Evolutionary conservation across 1,140 invertebrate species (phyloP).

Genomic region (Penaeus indicus): DNA sequence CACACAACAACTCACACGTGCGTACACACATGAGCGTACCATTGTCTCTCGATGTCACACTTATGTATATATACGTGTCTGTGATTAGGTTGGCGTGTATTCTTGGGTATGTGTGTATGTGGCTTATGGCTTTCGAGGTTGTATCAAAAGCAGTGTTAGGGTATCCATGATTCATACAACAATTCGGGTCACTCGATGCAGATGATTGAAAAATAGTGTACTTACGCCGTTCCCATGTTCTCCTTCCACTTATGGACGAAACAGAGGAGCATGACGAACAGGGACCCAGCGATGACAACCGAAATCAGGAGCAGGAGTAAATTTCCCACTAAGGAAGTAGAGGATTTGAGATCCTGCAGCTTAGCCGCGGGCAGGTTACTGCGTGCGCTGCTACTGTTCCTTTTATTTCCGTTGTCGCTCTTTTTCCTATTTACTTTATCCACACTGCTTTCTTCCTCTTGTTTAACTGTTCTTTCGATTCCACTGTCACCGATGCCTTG

Average conservation of each 20-base stretch:
- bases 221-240: slow-evolving; percentile 57
- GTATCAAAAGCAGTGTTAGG: neutral
- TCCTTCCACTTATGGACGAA: slow-evolving; percentile 59
- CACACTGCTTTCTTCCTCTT: neutral
- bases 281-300: slow-evolving; percentile 47
- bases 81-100: neutral
- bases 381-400: neutral
- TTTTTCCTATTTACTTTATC: neutral
- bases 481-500: neutral
- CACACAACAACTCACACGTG: too few species aligned
- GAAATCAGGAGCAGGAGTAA: slow-evolving; percentile 48
- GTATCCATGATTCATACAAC: neutral
- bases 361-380: neutral
- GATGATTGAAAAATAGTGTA: neutral
- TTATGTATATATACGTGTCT: too few species aligned
- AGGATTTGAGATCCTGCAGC: slow-evolving; percentile 16
- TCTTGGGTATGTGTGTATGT: neutral
- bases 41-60: too few species aligned
- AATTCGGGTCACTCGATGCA: too few species aligned
- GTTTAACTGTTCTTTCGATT: neutral
- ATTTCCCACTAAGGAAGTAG: slow-evolving; percentile 41
- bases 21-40: too few species aligned
- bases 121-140: neutral
- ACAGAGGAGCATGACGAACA: slow-evolving; percentile 57
- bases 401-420: neutral